Percentiles rank a stretch among this genome's conserved stretches.
Evolutionary conservation across 2,797 vertebrate genomes (phyloP).

Genomic region (Austrolebias charrua): DNA sequence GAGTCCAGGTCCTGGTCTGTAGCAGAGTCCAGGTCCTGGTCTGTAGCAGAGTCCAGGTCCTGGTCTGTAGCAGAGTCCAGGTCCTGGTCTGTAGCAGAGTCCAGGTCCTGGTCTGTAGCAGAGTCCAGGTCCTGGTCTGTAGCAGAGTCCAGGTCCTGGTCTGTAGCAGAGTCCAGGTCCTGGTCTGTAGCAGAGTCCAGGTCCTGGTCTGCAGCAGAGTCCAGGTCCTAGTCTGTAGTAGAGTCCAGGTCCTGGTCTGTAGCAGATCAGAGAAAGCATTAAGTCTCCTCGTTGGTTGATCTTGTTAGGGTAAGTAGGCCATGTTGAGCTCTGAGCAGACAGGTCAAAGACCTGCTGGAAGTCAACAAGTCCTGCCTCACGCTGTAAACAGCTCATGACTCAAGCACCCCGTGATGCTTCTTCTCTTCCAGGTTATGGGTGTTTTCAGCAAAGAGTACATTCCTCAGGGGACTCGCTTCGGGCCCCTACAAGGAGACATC

Average conservation of each 20-base stretch:
- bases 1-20: too few species aligned
- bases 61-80: too few species aligned
- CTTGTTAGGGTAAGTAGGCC: conserved; percentile 64
- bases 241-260: conserved; percentile 24
- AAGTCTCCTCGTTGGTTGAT: conserved; percentile 64
- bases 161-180: background rate
- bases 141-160: too few species aligned
- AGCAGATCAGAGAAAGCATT: conserved; percentile 72
- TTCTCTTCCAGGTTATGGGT: conserved; percentile 73
- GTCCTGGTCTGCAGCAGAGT: background rate
- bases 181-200: background rate
- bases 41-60: too few species aligned
- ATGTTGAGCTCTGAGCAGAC: conserved; percentile 19
- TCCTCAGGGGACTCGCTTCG: conserved; percentile 81
- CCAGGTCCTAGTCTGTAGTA: background rate
- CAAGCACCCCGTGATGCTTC: background rate
- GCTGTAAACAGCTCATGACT: too few species aligned
- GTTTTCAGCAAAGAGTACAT: conserved; percentile 85
- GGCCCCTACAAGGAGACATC: conserved; percentile 78
- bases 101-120: too few species aligned
- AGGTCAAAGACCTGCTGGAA: conserved; percentile 1
- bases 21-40: too few species aligned
- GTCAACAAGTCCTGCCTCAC: background rate
- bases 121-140: too few species aligned
- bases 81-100: too few species aligned